Percentiles rank a stretch among this genome's conserved stretches.
phyloP scores from a whole-genome alignment of 2,797 vertebrate genomes.

The Arnoldichthys spilopterus region DNA sequence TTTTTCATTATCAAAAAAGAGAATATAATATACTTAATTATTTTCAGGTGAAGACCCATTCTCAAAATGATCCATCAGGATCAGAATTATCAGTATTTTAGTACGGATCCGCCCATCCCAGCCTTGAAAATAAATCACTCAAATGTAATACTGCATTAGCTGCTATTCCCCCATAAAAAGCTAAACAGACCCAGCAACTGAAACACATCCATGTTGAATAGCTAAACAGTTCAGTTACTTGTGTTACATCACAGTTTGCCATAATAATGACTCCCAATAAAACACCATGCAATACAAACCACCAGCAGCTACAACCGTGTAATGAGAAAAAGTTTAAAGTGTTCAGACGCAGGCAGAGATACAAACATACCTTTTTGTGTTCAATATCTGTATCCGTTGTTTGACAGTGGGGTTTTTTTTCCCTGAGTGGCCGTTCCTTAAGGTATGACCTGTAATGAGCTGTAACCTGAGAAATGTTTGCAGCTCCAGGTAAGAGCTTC shows the following conservation, averaged over 20 bases:
- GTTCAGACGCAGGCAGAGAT: background rate
- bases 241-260: constrained; percentile 3
- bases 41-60: too few relatives aligned
- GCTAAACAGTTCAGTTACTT: constrained; percentile 1
- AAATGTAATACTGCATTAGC: background rate
- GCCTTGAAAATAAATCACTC: too few relatives aligned
- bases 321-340: background rate
- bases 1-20: too few relatives aligned
- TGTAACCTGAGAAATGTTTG: constrained; percentile 80
- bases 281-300: background rate
- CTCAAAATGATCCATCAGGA: too few relatives aligned
- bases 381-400: constrained; percentile 23
- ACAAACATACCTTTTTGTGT: constrained; percentile 34
- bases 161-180: background rate
- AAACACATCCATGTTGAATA: background rate
- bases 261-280: constrained; percentile 2
- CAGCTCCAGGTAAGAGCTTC: constrained; percentile 37
- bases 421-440: constrained; percentile 23
- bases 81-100: too few relatives aligned
- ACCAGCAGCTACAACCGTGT: background rate
- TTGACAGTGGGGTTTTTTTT: constrained; percentile 27
- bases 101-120: too few relatives aligned
- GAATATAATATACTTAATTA: too few relatives aligned
- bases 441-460: constrained; percentile 41
- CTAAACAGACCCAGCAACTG: background rate